Evolutionary conservation across 2,888 invertebrate genomes (phyloP).

Genomic region (Anagyrus pseudococci): DNA sequence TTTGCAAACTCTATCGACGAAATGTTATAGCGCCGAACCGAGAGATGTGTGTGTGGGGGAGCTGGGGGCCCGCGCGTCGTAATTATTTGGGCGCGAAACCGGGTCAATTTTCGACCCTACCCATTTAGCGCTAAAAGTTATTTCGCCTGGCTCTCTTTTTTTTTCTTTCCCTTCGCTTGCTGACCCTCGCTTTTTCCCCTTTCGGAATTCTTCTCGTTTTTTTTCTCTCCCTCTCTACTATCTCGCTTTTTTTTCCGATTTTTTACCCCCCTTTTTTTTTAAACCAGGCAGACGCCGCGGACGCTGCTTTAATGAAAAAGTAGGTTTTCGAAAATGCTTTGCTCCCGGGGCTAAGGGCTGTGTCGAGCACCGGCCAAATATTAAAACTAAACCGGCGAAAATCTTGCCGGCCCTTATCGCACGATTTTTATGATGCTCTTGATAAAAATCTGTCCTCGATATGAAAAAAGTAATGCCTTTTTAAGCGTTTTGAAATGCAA

Average conservation of each 20-base stretch:
- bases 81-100: conserved; percentile 41
- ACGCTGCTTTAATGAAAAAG: conserved; percentile 35
- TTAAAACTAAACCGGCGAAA: conserved; percentile 12
- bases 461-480: too few species aligned
- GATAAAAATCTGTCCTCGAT: too few species aligned
- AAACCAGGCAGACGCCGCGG: too few species aligned
- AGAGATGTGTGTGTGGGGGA: conserved; percentile 2
- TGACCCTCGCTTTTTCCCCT: not conserved
- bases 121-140: conserved; percentile 25
- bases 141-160: conserved; percentile 8
- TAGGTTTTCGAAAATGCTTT: conserved; percentile 23
- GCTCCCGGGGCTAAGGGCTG: conserved; percentile 12
- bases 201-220: too few species aligned
- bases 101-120: conserved; percentile 36
- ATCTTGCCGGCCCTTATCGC: not conserved
- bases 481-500: too few species aligned
- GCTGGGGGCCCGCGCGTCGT: conserved; percentile 27
- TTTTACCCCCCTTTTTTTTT: too few species aligned
- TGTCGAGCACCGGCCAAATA: conserved; percentile 24
- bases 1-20: conserved; percentile 42
- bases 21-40: conserved; percentile 33
- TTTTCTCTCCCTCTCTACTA: too few species aligned
- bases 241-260: too few species aligned
- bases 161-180: conserved; percentile 5
- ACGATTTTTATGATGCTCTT: too few species aligned